A percentile compares a stretch with the other conserved stretches of the same genome.
Evolutionary conservation across 1,140 invertebrate genomes (phyloP).

Genomic region (Venustaconcha ellipsiformis): DNA sequence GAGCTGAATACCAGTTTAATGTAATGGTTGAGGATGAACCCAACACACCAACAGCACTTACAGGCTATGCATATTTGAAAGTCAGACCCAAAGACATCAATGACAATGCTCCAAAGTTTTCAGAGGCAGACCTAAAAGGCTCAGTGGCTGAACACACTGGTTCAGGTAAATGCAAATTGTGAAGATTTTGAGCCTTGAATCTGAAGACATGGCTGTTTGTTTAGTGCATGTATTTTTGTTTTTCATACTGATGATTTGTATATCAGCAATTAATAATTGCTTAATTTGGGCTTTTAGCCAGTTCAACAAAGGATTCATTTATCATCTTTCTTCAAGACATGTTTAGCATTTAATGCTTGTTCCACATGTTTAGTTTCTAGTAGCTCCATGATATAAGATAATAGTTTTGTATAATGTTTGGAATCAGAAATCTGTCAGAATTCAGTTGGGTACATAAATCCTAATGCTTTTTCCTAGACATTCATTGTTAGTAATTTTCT

Average conservation of each 20-base stretch:
- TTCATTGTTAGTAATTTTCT: neutral
- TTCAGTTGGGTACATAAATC: neutral
- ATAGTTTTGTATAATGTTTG: neutral
- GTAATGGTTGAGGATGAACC: slow-evolving; percentile 98
- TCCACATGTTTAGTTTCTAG: no score
- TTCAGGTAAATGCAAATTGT: slow-evolving; percentile 37
- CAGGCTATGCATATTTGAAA: slow-evolving; percentile 98
- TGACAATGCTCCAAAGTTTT: slow-evolving; percentile 96
- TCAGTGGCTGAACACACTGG: slow-evolving; percentile 56
- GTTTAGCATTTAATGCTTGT: neutral
- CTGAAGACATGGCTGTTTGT: no score
- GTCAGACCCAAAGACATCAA: slow-evolving; percentile 98
- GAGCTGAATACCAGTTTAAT: slow-evolving; percentile 97
- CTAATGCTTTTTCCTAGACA: neutral
- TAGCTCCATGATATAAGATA: no score
- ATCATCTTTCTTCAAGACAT: neutral
- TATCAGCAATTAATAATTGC: neutral
- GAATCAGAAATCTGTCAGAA: neutral
- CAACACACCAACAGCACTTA: slow-evolving; percentile 73
- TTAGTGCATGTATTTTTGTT: no score
- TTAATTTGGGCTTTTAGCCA: neutral
- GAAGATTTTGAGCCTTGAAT: neutral
- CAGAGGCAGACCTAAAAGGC: slow-evolving; percentile 42
- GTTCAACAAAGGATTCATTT: neutral
- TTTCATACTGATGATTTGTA: no score